phyloP scores from a whole-genome alignment of 2,113 vertebrate species.

The Mormyrus lacerda region DNA sequence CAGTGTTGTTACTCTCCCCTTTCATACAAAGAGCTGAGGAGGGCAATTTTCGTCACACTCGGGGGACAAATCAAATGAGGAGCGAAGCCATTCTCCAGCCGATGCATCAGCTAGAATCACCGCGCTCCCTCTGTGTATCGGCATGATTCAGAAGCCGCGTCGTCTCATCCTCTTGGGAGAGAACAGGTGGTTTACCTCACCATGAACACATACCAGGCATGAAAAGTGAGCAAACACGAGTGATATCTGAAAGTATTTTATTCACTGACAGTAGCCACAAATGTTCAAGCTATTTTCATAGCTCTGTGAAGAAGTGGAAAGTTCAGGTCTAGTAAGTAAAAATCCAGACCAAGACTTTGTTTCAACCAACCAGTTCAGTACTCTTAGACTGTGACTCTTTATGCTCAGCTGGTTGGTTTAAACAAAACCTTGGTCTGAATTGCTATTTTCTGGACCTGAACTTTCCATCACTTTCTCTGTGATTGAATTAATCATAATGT shows the following conservation, averaged over 20 bases:
- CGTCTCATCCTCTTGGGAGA: too few relatives aligned
- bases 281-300: background rate
- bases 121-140: background rate
- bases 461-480: too few relatives aligned
- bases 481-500: background rate
- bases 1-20: background rate
- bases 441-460: too few relatives aligned
- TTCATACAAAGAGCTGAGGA: conserved; percentile 10
- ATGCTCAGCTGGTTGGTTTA: too few relatives aligned
- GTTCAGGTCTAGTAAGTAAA: too few relatives aligned
- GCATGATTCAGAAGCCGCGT: background rate
- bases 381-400: too few relatives aligned
- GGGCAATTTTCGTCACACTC: conserved; percentile 1
- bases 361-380: too few relatives aligned
- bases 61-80: background rate
- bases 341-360: too few relatives aligned
- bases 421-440: too few relatives aligned
- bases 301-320: background rate
- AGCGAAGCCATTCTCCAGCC: background rate
- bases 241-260: background rate
- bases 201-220: background rate
- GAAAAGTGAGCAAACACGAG: background rate
- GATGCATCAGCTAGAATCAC: background rate
- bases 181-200: background rate
- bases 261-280: background rate